These are phyloP conservation scores for Serinus canaria DNA, from an alignment of 2,113 vertebrate genomes.

Conservation along the genomic window DNA sequence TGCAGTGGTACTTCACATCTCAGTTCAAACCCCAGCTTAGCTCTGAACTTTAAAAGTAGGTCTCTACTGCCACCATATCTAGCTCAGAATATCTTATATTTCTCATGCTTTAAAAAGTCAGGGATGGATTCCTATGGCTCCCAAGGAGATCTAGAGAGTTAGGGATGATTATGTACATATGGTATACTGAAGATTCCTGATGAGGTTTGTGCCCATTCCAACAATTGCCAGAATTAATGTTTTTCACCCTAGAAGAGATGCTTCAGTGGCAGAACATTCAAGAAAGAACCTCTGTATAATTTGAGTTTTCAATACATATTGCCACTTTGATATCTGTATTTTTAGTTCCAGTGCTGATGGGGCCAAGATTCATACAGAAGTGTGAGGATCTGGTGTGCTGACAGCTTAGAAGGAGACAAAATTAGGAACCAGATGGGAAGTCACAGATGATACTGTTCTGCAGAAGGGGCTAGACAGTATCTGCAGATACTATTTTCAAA, in stretches of 20 bases:
- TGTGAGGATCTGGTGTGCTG: background rate
- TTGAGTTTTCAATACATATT: background rate
- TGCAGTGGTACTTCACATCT: background rate
- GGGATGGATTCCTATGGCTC: background rate
- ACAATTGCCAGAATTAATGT: background rate
- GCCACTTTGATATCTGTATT: background rate
- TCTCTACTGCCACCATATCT: slow-evolving; percentile 47
- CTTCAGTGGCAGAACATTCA: background rate
- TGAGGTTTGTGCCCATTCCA: background rate
- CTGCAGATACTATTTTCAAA: background rate
- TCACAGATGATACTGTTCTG: background rate
- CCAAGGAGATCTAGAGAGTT: background rate
- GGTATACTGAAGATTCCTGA: background rate
- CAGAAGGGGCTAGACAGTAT: background rate
- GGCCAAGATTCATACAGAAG: background rate
- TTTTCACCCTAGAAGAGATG: background rate
- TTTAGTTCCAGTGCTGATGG: background rate
- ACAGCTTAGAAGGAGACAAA: slow-evolving; percentile 7
- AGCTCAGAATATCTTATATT: background rate
- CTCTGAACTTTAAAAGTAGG: background rate
- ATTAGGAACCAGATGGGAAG: slow-evolving; percentile 21
- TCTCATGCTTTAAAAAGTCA: background rate
- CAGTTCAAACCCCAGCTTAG: background rate
- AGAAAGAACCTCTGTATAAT: background rate
- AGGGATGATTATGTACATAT: background rate